Base-by-base conservation (phyloP, 2,888 invertebrate genomes). In the Sipha maydis region DNA sequence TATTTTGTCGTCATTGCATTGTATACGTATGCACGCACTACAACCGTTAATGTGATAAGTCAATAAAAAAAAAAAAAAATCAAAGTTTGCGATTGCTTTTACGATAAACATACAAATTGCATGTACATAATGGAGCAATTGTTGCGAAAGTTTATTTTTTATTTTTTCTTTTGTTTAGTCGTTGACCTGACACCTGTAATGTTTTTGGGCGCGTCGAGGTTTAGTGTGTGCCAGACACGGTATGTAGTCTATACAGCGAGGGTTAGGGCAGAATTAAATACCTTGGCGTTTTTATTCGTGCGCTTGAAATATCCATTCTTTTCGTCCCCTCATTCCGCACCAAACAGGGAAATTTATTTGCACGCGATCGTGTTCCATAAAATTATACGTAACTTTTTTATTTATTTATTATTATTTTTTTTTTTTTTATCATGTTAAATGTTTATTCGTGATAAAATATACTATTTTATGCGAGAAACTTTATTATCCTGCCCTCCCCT, bases 171-270 rank as follows among this genome's bases (percentile, higher is more conserved):
- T 11, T 75, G 75, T 85, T 85, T 78, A 78, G 77, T 78, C 85
- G 85, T 78, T 85, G 77, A 85, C 85, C 85, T 78, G 85, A 85
- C 85, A 85, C 85, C 85, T 85, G 85, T 85, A 85, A 85, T 85
- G 54, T 78, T 85, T 83, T 61, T 61, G 19, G 34, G 75, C 34
- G 38, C 67, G 77, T 85, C n/a, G 25, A 69, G 77, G 85, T 34
- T 77, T 85, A 77, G 85, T 77, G 78, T 85, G 85, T 77, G 54
- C 78, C 78, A 85, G 85, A 85, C 78, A 78, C 69, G 69, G 67
- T 0, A n/a, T n/a, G n/a, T 17, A 71, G 28, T 67, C 9, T 80
- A n/a, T 61, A 61, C n/a, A 38, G 48, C 48, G 48, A 17, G 83
- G 67, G 17, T 17, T 19, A 48, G 21, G 54, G 77, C 31, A 61